Base-by-base conservation (phyloP, 2,113 vertebrate genomes). In the Cyrtonyx montezumae region DNA sequence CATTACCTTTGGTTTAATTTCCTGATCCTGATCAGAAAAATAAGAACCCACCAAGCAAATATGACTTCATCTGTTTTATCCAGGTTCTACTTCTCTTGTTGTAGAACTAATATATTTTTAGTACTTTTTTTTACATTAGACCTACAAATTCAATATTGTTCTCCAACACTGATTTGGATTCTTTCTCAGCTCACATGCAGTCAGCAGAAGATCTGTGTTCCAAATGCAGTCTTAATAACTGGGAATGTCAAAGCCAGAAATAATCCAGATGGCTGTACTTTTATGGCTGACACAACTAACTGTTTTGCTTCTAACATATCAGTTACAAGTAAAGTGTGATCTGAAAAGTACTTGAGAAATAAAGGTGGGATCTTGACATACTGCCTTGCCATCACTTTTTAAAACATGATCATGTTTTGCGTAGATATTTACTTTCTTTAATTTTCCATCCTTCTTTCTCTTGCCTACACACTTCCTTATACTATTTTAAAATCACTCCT, bases 231-330 rank as follows among this genome's bases (percentile, higher is more conserved):
- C 65, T 83, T 93, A 88, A 53, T 16, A 90, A 79, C 30, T 82
- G 65, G 77, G 66, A 91, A 76, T 58, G 83, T 95, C 82, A 95
- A 84, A 88, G 74, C 26, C 71, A 96, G 89, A 93, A 96, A 91
- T 37, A 77, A 93, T 88, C 49, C 94, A 94, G 67, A 87, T 65
- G 28, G 18, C 43, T 90, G 43, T 74, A 82, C 63, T 90, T 87
- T 13, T 17, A 88, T 14, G 28, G 16, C 37, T 90, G 43, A 55
- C 32, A 91, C 83, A 92, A 76, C 58, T 5, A 95, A 73, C 59
- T 2, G 0, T 67, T 87, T 91, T 82, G 48, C 37, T 92, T 84
- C 21, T 51, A 88, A 67, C n/a, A 5, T 63, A 84, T 46, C 55
- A 66, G 26, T 30, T 53, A 53, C 26, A 53, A 53, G 51, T 28